Percentiles rank a stretch among this genome's conserved stretches.
phyloP scores from a whole-genome alignment of 2,797 vertebrate species.

The Philypnodon macrostomus region DNA sequence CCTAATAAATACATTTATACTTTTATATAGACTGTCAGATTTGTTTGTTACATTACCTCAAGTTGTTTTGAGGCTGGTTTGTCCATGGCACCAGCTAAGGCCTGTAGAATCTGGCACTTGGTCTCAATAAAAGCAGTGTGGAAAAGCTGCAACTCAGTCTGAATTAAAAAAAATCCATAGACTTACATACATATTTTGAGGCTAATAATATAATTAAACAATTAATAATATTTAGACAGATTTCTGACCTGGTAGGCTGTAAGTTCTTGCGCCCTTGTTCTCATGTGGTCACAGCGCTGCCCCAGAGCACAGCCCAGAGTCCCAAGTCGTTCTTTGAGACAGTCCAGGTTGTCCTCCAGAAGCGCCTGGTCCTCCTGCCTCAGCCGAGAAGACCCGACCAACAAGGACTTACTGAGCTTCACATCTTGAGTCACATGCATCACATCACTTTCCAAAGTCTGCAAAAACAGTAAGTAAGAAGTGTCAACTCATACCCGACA shows the following conservation, averaged over 20 bases:
- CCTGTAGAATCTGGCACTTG: constrained; percentile 87
- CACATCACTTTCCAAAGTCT: constrained; percentile 87
- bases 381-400: constrained; percentile 75
- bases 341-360: constrained; percentile 85
- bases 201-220: no score
- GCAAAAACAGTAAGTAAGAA: constrained; percentile 16
- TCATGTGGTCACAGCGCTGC: constrained; percentile 83
- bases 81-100: constrained; percentile 82
- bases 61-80: constrained; percentile 84
- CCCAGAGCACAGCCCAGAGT: constrained; percentile 80
- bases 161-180: constrained; percentile 10
- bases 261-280: constrained; percentile 82
- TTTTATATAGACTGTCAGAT: no score
- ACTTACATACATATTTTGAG: neutral
- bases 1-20: neutral
- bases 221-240: no score
- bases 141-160: constrained; percentile 89
- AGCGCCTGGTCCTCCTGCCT: constrained; percentile 74
- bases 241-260: constrained; percentile 81
- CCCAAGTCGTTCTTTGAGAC: constrained; percentile 80
- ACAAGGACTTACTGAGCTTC: constrained; percentile 82
- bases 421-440: constrained; percentile 86
- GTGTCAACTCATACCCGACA: no score
- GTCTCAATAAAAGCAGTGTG: constrained; percentile 84
- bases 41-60: no score